Conservation (phyloP, 2,888 invertebrate species). For the Eupithecia subfuscata region DNA sequence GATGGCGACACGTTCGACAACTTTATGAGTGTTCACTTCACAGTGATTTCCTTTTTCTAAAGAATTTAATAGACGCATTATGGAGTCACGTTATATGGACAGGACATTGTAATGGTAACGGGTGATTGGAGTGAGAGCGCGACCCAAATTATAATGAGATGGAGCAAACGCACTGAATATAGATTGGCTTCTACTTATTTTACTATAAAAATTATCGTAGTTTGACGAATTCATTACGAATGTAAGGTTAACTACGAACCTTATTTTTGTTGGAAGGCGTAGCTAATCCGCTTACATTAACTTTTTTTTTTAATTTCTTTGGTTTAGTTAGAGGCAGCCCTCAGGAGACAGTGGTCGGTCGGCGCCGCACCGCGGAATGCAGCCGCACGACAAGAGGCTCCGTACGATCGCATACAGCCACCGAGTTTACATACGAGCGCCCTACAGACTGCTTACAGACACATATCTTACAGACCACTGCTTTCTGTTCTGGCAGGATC, state of each 20-base stretch:
- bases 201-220: too few species aligned
- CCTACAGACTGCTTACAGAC: background rate
- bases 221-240: too few species aligned
- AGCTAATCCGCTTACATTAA: too few species aligned
- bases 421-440: background rate
- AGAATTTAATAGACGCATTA: background rate
- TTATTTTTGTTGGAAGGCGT: too few species aligned
- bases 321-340: too few species aligned
- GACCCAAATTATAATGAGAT: background rate
- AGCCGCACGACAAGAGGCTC: conserved; percentile 28
- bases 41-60: background rate
- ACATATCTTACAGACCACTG: background rate
- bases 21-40: background rate
- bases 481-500: background rate
- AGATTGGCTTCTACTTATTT: background rate
- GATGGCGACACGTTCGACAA: background rate
- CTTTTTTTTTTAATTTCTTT: background rate
- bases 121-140: background rate
- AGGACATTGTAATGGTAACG: background rate
- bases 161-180: background rate
- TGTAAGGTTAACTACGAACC: too few species aligned
- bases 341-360: background rate
- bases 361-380: conserved; percentile 36
- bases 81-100: background rate
- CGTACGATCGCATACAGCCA: background rate